Conservation (phyloP, 2,113 vertebrate genomes). For the Puntigrus tetrazona region DNA sequence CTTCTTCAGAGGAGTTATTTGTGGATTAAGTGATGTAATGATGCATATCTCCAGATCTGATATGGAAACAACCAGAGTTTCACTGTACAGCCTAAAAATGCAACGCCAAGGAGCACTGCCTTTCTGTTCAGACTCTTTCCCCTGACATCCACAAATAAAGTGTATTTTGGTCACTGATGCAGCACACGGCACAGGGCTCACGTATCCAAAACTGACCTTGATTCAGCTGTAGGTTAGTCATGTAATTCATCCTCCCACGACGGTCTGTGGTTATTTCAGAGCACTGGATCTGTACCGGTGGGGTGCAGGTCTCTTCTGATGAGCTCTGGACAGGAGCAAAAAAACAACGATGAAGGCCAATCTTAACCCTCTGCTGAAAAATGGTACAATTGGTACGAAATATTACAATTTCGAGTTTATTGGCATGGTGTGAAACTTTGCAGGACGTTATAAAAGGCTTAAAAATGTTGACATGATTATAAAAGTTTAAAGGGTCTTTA, state of each 20-base stretch:
- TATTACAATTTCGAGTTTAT: not conserved
- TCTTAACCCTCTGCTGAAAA: not conserved
- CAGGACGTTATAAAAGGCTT: too few species aligned
- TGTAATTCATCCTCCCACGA: slow-evolving; percentile 12
- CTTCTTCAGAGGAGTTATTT: too few species aligned
- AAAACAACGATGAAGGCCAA: not conserved
- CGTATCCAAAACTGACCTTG: slow-evolving; percentile 20
- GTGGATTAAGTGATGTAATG: not conserved
- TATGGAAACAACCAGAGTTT: not conserved
- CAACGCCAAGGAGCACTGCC: not conserved
- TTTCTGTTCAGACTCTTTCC: not conserved
- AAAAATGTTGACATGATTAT: too few species aligned
- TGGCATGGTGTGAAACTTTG: not conserved
- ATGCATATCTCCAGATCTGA: not conserved
- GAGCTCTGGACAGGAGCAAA: not conserved
- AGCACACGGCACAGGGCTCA: not conserved
- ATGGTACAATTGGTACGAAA: not conserved
- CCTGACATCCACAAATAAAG: not conserved
- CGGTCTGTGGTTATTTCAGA: not conserved
- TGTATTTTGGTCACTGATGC: not conserved
- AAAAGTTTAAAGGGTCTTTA: too few species aligned
- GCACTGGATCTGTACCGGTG: not conserved
- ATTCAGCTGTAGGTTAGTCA: not conserved
- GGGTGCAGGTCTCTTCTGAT: not conserved
- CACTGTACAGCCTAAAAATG: not conserved